A percentile compares a stretch with the other conserved stretches of the same genome.
phyloP scores from a whole-genome alignment of 2,113 vertebrate species.

The Aegithalos caudatus region DNA sequence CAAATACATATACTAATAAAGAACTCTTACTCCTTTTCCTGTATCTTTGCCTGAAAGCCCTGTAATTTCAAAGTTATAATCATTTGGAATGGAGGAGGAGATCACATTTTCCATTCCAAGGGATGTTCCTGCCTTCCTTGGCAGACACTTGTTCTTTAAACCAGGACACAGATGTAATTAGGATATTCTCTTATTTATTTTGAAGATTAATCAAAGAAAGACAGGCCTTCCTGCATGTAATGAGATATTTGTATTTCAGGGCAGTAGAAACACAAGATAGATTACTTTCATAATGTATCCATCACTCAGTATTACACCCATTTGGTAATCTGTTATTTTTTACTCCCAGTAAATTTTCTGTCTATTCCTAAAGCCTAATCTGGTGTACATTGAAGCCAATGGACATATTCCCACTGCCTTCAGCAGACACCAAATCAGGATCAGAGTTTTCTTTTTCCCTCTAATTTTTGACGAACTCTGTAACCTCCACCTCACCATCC shows the following conservation, averaged over 20 bases:
- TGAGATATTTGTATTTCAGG: not conserved
- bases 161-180: not conserved
- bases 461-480: not conserved
- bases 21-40: not conserved
- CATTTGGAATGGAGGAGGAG: not conserved
- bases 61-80: not conserved
- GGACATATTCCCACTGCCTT: not conserved
- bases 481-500: not conserved
- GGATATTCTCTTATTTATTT: not conserved
- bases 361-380: not conserved
- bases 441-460: accelerated
- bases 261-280: not conserved
- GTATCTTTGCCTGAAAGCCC: not conserved
- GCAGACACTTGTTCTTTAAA: not conserved
- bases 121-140: not conserved
- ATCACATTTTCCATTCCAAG: not conserved
- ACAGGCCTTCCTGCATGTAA: not conserved
- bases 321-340: conserved; percentile 3
- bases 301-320: not conserved
- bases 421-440: not conserved
- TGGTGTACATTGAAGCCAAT: not conserved
- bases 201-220: not conserved
- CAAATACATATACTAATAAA: not conserved
- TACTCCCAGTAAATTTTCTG: not conserved
- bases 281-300: not conserved